Conservation (phyloP, 1,140 invertebrate species). For the Cyrtorhinus lividipennis region DNA sequence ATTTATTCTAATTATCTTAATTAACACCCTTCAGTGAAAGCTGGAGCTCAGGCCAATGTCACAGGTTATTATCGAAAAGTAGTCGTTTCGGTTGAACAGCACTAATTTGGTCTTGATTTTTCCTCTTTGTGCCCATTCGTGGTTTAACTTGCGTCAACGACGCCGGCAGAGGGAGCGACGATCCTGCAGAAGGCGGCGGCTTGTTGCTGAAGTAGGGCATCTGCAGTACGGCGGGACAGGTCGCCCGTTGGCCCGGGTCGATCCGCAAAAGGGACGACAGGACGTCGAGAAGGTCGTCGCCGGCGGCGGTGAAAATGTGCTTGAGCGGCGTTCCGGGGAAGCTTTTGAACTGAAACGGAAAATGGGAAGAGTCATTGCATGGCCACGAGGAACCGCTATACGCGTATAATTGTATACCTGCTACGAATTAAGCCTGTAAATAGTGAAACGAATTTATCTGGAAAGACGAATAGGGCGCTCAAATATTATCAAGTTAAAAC, state of each 20-base stretch:
- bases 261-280: slow-evolving; percentile 63
- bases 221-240: slow-evolving; percentile 62
- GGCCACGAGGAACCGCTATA: too few species aligned
- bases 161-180: slow-evolving; percentile 21
- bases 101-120: slow-evolving; percentile 17
- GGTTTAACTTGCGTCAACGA: background rate
- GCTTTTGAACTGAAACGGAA: slow-evolving; percentile 56
- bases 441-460: too few species aligned
- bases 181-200: slow-evolving; percentile 20
- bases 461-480: too few species aligned
- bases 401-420: too few species aligned
- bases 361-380: too few species aligned
- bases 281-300: slow-evolving; percentile 81
- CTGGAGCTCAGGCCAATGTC: too few species aligned
- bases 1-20: too few species aligned
- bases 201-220: slow-evolving; percentile 51
- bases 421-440: too few species aligned
- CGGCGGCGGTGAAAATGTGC: slow-evolving; percentile 90
- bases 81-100: slow-evolving; percentile 20
- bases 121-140: slow-evolving; percentile 16
- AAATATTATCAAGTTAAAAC: too few species aligned
- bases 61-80: slow-evolving; percentile 12
- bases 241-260: slow-evolving; percentile 71
- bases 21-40: too few species aligned
- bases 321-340: slow-evolving; percentile 69